Conservation (phyloP, 2,888 invertebrate species). For the Stratiomys singularior region DNA sequence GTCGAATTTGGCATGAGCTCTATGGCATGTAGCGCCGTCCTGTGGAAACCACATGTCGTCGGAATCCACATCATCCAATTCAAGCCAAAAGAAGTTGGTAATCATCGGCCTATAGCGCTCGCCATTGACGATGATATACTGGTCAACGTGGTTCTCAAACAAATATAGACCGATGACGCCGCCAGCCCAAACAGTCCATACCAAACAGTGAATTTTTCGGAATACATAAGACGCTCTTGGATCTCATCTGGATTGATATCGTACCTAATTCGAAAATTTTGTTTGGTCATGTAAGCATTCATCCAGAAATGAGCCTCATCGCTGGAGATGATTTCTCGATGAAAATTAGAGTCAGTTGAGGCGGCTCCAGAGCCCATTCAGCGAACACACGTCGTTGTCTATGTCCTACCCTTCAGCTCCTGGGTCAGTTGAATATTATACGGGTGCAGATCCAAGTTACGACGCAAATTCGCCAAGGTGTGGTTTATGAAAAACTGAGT, state of each 20-base stretch:
- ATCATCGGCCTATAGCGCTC: too few relatives aligned
- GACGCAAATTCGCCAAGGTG: not conserved
- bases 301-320: not conserved
- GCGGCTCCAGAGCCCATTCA: not conserved
- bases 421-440: too few relatives aligned
- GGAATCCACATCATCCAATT: too few relatives aligned
- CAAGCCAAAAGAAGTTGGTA: too few relatives aligned
- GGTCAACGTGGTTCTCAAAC: constrained; percentile 13
- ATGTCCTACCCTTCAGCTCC: not conserved
- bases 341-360: not conserved
- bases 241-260: not conserved
- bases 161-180: too few relatives aligned
- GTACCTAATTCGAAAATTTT: not conserved
- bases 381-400: not conserved
- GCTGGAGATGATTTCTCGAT: not conserved
- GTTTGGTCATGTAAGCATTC: not conserved
- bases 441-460: not conserved
- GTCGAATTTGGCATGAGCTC: too few relatives aligned
- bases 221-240: not conserved
- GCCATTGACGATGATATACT: not conserved
- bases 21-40: too few relatives aligned
- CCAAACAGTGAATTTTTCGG: not conserved
- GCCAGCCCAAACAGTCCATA: too few relatives aligned
- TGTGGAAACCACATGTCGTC: too few relatives aligned
- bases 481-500: not conserved